A percentile compares a stretch with the other conserved stretches of the same genome.
Evolutionary conservation across 2,113 vertebrate genomes (phyloP).

Genomic region (Pimephales promelas): DNA sequence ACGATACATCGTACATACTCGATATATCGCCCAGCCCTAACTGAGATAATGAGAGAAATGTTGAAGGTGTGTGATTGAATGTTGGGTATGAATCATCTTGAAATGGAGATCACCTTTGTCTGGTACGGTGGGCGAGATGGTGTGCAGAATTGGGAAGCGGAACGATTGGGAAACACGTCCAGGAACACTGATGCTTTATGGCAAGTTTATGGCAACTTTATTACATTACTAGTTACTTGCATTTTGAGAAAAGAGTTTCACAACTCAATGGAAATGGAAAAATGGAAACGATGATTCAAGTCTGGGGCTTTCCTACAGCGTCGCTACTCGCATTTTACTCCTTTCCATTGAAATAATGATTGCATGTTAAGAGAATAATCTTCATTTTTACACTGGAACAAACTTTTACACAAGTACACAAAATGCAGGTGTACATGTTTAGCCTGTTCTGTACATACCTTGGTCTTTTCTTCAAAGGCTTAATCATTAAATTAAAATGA

Average conservation of each 20-base stretch:
- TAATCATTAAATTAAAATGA: slow-evolving; percentile 22
- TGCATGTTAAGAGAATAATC: neutral
- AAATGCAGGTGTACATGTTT: neutral
- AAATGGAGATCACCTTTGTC: neutral
- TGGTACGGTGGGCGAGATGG: neutral
- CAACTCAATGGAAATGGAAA: neutral
- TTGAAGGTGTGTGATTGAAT: no score
- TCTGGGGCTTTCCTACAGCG: neutral
- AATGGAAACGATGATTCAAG: neutral
- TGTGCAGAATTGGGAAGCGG: neutral
- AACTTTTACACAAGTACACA: neutral
- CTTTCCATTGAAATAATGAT: neutral
- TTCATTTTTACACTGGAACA: neutral
- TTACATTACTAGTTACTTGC: neutral
- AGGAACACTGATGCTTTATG: neutral
- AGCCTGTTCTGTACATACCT: neutral
- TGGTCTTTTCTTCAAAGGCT: neutral
- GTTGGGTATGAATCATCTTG: neutral
- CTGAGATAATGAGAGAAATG: no score
- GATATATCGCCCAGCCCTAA: no score
- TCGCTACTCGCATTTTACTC: neutral
- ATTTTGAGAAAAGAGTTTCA: neutral
- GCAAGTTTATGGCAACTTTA: no score
- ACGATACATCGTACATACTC: no score
- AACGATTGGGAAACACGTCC: neutral